These are phyloP conservation scores for Drosophila punjabiensis DNA, from an alignment of 1,140 invertebrate genomes.

Conservation along the genomic window DNA sequence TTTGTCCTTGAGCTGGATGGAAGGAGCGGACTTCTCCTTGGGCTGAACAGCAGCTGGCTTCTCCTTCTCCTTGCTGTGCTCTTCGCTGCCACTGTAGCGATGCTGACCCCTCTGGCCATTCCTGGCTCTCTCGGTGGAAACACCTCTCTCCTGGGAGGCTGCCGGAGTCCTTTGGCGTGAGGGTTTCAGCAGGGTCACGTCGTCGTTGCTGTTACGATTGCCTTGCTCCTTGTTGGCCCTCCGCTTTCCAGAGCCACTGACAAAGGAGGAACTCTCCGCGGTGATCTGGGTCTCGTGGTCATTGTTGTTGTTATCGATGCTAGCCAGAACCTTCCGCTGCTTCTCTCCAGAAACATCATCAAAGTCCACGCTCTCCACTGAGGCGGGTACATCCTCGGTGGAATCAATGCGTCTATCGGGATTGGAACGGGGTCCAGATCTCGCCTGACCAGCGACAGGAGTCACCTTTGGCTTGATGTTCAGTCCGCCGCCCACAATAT, in stretches of 20 bases:
- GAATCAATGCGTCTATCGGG: constrained; percentile 81
- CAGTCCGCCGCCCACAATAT: constrained; percentile 77
- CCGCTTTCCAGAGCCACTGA: constrained; percentile 86
- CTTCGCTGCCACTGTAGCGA: constrained; percentile 66
- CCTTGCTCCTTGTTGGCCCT: constrained; percentile 76
- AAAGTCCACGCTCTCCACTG: constrained; percentile 77
- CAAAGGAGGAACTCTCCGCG: constrained; percentile 91
- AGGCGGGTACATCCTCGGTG: constrained; percentile 71
- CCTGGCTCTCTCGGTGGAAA: constrained; percentile 62
- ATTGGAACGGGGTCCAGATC: constrained; percentile 45
- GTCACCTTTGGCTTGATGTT: constrained; percentile 76
- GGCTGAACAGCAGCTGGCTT: neutral
- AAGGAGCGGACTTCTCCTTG: constrained; percentile 8
- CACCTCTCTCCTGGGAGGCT: constrained; percentile 56
- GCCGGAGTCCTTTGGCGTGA: constrained; percentile 33
- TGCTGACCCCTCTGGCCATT: constrained; percentile 75
- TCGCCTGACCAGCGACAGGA: constrained; percentile 51
- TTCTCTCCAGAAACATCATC: constrained; percentile 82
- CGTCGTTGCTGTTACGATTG: constrained; percentile 54
- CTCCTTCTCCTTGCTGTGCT: constrained; percentile 63
- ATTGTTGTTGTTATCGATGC: constrained; percentile 76
- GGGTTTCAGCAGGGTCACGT: constrained; percentile 49
- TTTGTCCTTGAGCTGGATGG: constrained; percentile 40
- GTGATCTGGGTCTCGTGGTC: constrained; percentile 89
- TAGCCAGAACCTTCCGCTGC: constrained; percentile 72